Base-by-base conservation (phyloP, 2,797 vertebrate species). In the Synaphobranchus kaupii region DNA sequence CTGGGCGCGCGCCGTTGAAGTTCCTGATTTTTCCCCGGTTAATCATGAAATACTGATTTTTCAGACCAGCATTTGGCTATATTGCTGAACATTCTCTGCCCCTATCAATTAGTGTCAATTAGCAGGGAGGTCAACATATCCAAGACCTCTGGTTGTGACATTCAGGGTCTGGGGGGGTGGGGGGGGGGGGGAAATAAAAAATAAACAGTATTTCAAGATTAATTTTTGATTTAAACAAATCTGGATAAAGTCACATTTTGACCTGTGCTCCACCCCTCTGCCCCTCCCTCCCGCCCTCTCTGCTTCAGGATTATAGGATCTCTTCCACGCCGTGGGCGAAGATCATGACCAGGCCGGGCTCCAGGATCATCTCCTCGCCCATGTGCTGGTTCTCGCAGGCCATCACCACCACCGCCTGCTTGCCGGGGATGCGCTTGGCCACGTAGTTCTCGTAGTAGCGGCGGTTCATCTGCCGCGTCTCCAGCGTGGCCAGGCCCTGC, bases 401-500 rank as follows among this genome's bases (percentile, higher is more conserved):
- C 98, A 99, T 98, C 94, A 99, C 98, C 86, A 99, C 98, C 89
- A 99, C 98, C 0, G 98, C 98, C 93, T 99, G 98, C 91, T 99
- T 99, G 91, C 98, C 98, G 2, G 98, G 98, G 91, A 99, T 99
- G 50, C 98, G 97, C 85, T 99, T 99, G 94, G 98, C 98, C 90
- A 99, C 98, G 89, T 99, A 99, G 96, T 99, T 99, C 96, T 99
- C 98, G 34, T 99, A 99, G 96, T 98, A 99, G 87, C 98, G 97
- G 25, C 98, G 96, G 95, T 99, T 99, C 98, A 99, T 98, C 96
- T 99, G 98, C 78, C 98, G 96, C 0, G 98, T 99, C 96, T 99
- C 98, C 87, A 99, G 96, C 7, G 98, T 99, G 94, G 98, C 98
- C 95, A 99, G 93, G 22, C 98, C 98, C 93, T 98, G 98, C 0